phyloP scores from a whole-genome alignment of 2,113 vertebrate genomes.

The Hippocampus guttulatus region DNA sequence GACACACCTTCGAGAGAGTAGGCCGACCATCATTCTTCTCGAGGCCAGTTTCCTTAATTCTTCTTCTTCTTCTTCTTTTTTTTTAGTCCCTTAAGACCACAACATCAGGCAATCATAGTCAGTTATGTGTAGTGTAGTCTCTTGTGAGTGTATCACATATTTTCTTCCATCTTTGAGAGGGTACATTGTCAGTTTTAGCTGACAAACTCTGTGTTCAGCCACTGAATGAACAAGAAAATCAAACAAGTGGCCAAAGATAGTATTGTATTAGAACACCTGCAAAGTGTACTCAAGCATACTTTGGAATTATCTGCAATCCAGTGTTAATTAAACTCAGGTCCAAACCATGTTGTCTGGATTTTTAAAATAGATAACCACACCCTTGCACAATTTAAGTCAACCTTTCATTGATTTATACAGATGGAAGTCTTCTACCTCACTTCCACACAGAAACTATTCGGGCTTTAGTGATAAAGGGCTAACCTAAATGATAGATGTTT shows the following conservation, averaged over 20 bases:
- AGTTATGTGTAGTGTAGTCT: neutral
- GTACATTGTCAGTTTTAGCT: neutral
- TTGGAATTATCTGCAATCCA: neutral
- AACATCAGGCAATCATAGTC: too few relatives aligned
- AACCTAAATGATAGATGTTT: constrained; percentile 8
- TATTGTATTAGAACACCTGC: neutral
- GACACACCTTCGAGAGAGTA: too few relatives aligned
- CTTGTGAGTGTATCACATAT: neutral
- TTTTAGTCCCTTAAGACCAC: too few relatives aligned
- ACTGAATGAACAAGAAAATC: neutral
- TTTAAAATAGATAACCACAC: neutral
- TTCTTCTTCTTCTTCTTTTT: too few relatives aligned
- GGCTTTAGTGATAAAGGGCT: constrained; percentile 3
- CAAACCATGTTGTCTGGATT: neutral
- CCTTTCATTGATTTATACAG: constrained; percentile 22
- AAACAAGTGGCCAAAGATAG: neutral
- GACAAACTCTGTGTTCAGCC: neutral
- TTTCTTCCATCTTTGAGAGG: neutral
- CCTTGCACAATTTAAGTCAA: constrained; percentile 1
- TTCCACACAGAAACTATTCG: neutral
- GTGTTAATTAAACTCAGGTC: neutral
- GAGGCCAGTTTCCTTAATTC: too few relatives aligned
- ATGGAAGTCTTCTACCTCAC: constrained; percentile 8
- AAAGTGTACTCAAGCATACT: neutral
- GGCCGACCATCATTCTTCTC: too few relatives aligned